Conservation (phyloP, 35 echinoderm and acorn worm species). For the Ophioderma brevispina region DNA sequence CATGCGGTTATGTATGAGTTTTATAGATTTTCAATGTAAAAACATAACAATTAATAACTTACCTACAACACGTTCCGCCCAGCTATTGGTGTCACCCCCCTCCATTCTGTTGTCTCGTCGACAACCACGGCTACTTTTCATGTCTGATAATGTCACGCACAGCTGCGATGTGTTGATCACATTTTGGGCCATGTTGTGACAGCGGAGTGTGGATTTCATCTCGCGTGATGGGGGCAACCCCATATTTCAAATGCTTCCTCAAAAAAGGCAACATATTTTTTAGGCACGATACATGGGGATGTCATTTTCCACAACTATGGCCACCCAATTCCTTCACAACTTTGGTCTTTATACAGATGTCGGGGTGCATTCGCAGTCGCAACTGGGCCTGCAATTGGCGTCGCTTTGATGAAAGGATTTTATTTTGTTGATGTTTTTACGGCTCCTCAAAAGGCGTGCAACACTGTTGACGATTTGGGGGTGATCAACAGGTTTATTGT, state of each 20-base stretch:
- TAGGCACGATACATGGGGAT: background rate
- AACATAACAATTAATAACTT: background rate
- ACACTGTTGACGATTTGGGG: too few relatives aligned
- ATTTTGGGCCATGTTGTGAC: background rate
- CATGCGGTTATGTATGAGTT: too few relatives aligned
- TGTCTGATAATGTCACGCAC: background rate
- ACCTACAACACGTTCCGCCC: background rate
- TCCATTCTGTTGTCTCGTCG: background rate
- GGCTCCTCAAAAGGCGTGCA: too few relatives aligned
- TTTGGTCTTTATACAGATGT: too few relatives aligned
- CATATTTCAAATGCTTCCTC: constrained; percentile 2
- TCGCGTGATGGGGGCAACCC: background rate
- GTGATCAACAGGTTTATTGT: too few relatives aligned
- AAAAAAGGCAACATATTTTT: background rate
- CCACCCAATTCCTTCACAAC: too few relatives aligned
- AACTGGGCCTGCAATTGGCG: too few relatives aligned
- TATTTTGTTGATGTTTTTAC: too few relatives aligned
- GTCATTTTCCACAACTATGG: background rate
- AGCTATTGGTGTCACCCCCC: background rate
- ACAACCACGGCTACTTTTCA: background rate
- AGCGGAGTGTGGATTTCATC: background rate
- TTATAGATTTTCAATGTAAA: too few relatives aligned
- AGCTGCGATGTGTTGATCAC: background rate
- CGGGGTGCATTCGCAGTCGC: too few relatives aligned
- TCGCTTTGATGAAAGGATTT: too few relatives aligned